phyloP scores from a whole-genome alignment of 2,797 vertebrate genomes.

The Squalus acanthias region DNA sequence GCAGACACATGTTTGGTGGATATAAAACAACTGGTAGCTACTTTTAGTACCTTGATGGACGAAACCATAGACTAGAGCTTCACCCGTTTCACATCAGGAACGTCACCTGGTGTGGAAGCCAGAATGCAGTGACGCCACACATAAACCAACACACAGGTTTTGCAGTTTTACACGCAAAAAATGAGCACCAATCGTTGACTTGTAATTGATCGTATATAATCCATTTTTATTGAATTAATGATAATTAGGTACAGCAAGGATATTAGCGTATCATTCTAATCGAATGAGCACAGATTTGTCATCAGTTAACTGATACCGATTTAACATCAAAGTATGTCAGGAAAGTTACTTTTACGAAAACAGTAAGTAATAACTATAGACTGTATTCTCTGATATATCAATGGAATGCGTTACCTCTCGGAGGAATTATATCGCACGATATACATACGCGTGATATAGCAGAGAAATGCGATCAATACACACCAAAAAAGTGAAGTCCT shows the following conservation, averaged over 20 bases:
- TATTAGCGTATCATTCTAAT: no score
- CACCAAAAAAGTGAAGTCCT: neutral
- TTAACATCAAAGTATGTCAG: neutral
- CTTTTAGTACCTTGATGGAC: neutral
- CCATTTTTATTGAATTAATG: neutral
- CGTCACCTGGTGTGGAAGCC: neutral
- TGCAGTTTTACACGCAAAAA: neutral
- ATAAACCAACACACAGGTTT: neutral
- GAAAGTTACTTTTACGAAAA: neutral
- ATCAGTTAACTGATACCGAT: neutral
- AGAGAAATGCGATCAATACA: neutral
- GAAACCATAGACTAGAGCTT: neutral
- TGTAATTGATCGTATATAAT: neutral
- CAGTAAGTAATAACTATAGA: neutral
- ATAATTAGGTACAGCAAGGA: neutral
- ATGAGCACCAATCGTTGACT: neutral
- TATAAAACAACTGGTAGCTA: neutral
- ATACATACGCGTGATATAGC: no score
- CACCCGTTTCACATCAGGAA: neutral
- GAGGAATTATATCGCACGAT: neutral
- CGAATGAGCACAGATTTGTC: neutral
- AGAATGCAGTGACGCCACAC: neutral
- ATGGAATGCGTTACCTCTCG: no score
- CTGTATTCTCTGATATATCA: neutral
- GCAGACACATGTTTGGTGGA: neutral